Evolutionary conservation across 2,113 vertebrate species (phyloP).

Genomic region (Neoarius graeffei): DNA sequence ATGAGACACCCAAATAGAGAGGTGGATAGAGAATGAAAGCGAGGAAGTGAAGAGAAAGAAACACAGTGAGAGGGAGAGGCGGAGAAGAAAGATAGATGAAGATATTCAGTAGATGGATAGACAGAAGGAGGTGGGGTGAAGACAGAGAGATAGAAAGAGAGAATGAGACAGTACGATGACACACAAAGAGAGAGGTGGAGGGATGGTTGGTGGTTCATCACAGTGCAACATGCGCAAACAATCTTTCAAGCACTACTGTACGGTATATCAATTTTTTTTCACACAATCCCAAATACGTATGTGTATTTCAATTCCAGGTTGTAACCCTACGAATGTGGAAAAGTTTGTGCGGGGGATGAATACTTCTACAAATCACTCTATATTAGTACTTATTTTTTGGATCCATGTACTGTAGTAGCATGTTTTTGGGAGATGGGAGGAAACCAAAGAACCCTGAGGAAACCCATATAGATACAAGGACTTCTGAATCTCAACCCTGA

Average conservation of each 20-base stretch:
- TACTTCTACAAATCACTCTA: no score
- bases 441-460: background rate
- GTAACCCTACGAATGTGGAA: no score
- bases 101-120: no score
- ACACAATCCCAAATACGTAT: no score
- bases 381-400: no score
- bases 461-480: background rate
- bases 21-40: background rate
- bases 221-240: background rate
- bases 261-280: no score
- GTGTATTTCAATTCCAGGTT: no score
- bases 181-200: background rate
- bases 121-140: background rate
- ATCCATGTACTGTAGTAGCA: no score
- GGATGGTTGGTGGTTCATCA: background rate
- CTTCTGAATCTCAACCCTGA: background rate
- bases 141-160: background rate
- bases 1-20: background rate
- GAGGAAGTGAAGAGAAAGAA: no score
- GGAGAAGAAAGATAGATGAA: background rate
- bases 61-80: background rate
- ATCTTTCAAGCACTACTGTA: background rate
- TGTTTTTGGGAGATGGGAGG: background rate
- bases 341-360: no score
- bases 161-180: background rate